Conservation (phyloP, 2,797 vertebrate genomes). For the Cryptoprocta ferox region DNA sequence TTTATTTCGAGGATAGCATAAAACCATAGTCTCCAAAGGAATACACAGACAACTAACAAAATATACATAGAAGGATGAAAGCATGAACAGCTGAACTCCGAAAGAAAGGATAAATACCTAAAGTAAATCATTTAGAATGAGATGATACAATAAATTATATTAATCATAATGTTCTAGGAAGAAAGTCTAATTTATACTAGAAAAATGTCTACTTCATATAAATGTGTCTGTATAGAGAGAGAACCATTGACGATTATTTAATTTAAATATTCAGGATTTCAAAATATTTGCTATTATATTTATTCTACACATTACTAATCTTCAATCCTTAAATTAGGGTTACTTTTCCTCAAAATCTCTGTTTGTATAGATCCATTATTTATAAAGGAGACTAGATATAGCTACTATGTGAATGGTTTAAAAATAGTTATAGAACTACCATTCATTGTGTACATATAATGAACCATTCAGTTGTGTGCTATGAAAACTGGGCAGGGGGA, state of each 20-base stretch:
- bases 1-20: constrained; percentile 8
- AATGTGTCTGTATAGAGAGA: not conserved
- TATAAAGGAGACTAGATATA: not conserved
- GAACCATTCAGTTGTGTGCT: not conserved
- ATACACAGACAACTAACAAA: not conserved
- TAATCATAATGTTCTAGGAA: not conserved
- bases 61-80: not conserved
- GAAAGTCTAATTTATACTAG: not conserved
- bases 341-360: not conserved
- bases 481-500: not conserved
- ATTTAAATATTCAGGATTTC: not conserved
- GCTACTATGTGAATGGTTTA: not conserved
- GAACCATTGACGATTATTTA: not conserved
- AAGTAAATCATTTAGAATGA: not conserved
- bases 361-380: not conserved
- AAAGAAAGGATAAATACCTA: not conserved
- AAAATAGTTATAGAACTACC: not conserved
- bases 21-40: not conserved
- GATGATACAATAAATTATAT: not conserved
- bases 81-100: not conserved
- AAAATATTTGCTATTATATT: not conserved
- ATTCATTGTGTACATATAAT: not conserved
- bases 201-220: not conserved
- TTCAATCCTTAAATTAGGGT: not conserved
- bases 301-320: not conserved